phyloP scores from a whole-genome alignment of 2,888 invertebrate genomes.

The Gnatocerus cornutus region DNA sequence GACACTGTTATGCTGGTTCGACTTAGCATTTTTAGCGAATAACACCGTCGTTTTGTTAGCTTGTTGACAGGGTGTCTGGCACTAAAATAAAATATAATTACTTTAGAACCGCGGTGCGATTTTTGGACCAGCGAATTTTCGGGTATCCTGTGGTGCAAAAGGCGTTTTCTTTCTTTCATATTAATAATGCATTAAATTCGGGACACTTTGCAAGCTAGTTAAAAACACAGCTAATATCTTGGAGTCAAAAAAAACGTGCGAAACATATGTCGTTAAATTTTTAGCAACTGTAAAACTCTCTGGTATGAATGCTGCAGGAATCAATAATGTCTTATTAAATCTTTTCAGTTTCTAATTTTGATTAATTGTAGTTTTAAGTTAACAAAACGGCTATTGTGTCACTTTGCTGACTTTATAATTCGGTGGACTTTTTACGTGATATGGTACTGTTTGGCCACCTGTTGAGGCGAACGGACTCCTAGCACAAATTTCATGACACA shows the following conservation, averaged over 20 bases:
- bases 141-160: slow-evolving; percentile 52
- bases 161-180: slow-evolving; percentile 44
- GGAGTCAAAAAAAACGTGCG: background rate
- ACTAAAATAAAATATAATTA: slow-evolving; percentile 47
- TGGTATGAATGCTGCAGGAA: background rate
- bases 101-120: slow-evolving; percentile 17
- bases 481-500: slow-evolving; percentile 4
- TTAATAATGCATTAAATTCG: slow-evolving; percentile 39
- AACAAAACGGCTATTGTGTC: slow-evolving; percentile 19
- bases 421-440: slow-evolving; percentile 38
- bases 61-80: slow-evolving; percentile 55
- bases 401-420: slow-evolving; percentile 42
- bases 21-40: slow-evolving; percentile 57
- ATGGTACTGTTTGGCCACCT: slow-evolving; percentile 16
- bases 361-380: slow-evolving; percentile 14
- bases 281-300: slow-evolving; percentile 6
- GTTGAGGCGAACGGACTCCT: slow-evolving; percentile 18
- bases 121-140: slow-evolving; percentile 48
- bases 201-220: slow-evolving; percentile 27
- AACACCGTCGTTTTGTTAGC: slow-evolving; percentile 55
- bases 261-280: slow-evolving; percentile 11
- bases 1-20: slow-evolving; percentile 34
- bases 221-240: slow-evolving; percentile 24
- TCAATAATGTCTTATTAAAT: slow-evolving; percentile 17
- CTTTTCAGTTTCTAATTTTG: slow-evolving; percentile 16